Base-by-base conservation (phyloP, 2,113 vertebrate species). In the Prolemur simus region DNA sequence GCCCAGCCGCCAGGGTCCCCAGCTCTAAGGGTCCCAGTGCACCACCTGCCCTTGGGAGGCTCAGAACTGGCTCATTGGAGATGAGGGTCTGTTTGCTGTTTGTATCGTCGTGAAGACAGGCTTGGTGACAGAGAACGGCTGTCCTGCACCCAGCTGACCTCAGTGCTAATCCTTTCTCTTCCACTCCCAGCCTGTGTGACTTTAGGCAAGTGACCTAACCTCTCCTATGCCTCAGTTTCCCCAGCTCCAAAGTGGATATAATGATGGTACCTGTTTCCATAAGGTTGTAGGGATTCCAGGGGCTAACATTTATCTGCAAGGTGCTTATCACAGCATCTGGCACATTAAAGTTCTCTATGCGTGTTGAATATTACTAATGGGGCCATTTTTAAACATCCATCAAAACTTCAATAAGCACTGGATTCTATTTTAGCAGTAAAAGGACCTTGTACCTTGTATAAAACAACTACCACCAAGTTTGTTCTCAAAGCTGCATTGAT, bases 221-320 rank as follows among this genome's bases (percentile, higher is more conserved):
- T 66, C 34, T 1, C 52, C 0, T 0, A 4, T 20, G n/a, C 45
- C 39, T 63, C 71, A 1, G 13, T n/a, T 2, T 49, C 60, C 29
- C 20, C 1, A 14, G 18, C 42, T 52, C 42, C 15, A 20, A 60
- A 8, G 54, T 64, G 25, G 39, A 23, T 47, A 5, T 2, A 15
- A 17, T 25, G 6, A 0, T 0, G 2, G 47, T 5, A 17, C 3
- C 47, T 14, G 1, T 18, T 6, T 6, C 9, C 4, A 0, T 2
- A 4, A 54, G 3, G 1, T 1, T 23, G 34, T 13, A n/a, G 21
- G 68, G 29, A 18, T 13, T 20, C 56, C 0, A 8, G 17, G 69
- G 6, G 20, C 90, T 73, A 0, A 8, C 37, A 5, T 21, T 64
- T 71, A 29, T 52, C 25, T 45, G 6, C 32, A 21, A 37, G 39